phyloP scores from a whole-genome alignment of 2,113 vertebrate genomes.

The Asarcornis scutulata region DNA sequence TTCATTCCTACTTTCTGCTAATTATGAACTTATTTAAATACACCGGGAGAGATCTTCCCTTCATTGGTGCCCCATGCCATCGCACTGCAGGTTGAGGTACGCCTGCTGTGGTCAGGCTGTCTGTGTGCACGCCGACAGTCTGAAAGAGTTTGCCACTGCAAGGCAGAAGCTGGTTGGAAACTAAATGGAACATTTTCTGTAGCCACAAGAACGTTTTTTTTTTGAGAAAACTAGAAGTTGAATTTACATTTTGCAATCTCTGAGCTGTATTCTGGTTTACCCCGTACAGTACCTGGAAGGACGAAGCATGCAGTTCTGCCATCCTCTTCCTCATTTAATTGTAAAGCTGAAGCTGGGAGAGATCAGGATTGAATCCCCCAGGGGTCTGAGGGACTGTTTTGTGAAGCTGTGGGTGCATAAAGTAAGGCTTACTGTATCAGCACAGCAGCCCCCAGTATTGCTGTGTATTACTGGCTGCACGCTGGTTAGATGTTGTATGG shows the following conservation, averaged over 20 bases:
- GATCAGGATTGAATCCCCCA: not conserved
- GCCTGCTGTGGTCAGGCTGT: not conserved
- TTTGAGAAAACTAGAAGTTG: not conserved
- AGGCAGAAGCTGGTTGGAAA: not conserved
- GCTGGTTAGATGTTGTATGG: not conserved
- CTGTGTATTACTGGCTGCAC: not conserved
- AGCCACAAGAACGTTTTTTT: not conserved
- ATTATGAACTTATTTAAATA: not conserved
- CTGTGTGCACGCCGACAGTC: not conserved
- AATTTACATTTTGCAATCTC: not conserved
- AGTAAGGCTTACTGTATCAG: not conserved
- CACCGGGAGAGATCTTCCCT: not conserved
- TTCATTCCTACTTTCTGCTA: not conserved
- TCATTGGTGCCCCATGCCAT: not conserved
- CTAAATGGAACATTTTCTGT: not conserved
- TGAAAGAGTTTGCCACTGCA: not conserved
- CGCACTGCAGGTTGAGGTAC: not conserved
- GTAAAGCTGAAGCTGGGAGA: not conserved
- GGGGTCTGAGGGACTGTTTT: not conserved
- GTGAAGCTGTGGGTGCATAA: not conserved
- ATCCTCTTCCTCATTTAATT: not conserved
- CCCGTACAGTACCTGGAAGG: accelerated
- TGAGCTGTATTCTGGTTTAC: not conserved
- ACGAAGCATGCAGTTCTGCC: not conserved
- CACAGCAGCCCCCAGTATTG: not conserved